Evolutionary conservation across 2,113 vertebrate species (phyloP), one percentile per base, ranked within the genome.

Genomic region (Grammatotria lemairii): DNA sequence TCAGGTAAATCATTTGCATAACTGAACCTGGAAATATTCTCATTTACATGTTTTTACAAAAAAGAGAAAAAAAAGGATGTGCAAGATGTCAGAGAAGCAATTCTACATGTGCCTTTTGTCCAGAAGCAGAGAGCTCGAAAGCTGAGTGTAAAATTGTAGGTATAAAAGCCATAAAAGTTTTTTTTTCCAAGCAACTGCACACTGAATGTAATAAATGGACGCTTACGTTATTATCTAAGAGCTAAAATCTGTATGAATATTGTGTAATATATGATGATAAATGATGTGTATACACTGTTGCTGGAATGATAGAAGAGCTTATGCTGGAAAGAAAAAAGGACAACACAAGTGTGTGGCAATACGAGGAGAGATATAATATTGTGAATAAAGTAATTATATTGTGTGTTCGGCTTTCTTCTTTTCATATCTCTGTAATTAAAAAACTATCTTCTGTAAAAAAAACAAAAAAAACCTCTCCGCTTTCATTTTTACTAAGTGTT

Each of bases 141-240:
- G 23, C 42, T 31, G 16, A 23, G 7, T 53, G 35, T 4, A 79
- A 70, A 58, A 51, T 42, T 53, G 6, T 28, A 55, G 4, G 7
- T 7, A 35, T 70, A 51, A 81, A 79, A 81, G 55, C 81, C 28
- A 63, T 23, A 79, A 10, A 28, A 9, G 14, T 21, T 26, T 49
- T 12, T 75, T 26, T 28, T 65, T 3, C 13, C 17, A 54, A 80
- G n/a, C 35, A 81, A 16, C 7, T 6, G 4, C 42, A 60, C 6
- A 75, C 16, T 86, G 38, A 88, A 80, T 85, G 73, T 83, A 90
- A 86, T 33, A 10, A 53, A 81, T 16, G 28, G 23, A 45, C 19
- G 60, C 45, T 57, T 53, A 70, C 84, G 33, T 83, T 85, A 83
- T 84, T 86, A 14, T 78, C 86, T 70, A 58, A 31, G 31, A 79